Evolutionary conservation across 2,888 invertebrate genomes (phyloP).

Genomic region (Hypomecis punctinalis): DNA sequence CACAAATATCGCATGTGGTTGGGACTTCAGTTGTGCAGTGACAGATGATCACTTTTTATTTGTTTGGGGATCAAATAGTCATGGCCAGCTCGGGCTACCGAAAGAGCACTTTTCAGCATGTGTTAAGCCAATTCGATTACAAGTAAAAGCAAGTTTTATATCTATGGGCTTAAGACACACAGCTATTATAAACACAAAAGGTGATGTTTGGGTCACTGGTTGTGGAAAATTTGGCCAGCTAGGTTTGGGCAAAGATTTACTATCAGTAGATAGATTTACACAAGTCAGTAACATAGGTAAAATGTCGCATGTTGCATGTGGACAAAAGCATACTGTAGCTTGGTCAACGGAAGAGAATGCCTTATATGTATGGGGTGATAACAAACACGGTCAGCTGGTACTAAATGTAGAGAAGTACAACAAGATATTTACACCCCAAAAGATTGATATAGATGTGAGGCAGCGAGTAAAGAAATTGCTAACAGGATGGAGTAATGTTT

Average conservation of each 20-base stretch:
- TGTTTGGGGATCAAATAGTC: conserved; percentile 93
- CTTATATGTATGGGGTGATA: conserved; percentile 92
- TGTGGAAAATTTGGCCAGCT: conserved; percentile 89
- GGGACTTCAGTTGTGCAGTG: conserved; percentile 92
- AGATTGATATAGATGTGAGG: conserved; percentile 83
- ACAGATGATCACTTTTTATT: conserved; percentile 88
- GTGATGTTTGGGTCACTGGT: conserved; percentile 87
- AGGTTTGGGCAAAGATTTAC: conserved; percentile 79
- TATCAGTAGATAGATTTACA: conserved; percentile 73
- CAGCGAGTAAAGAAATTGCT: conserved; percentile 84
- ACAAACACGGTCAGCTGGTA: conserved; percentile 92
- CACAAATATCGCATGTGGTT: conserved; percentile 89
- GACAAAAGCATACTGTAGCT: conserved; percentile 91
- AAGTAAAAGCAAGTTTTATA: conserved; percentile 82
- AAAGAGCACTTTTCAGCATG: conserved; percentile 74
- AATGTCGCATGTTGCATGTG: conserved; percentile 89
- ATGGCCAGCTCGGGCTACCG: conserved; percentile 90
- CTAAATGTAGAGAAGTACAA: conserved; percentile 80
- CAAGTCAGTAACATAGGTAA: conserved; percentile 83
- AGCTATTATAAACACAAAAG: conserved; percentile 86
- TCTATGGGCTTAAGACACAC: conserved; percentile 90
- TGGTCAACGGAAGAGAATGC: conserved; percentile 82
- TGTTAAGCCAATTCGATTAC: conserved; percentile 69
- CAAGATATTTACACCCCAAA: conserved; percentile 81
- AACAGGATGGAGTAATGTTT: conserved; percentile 93